A percentile compares a stretch with the other conserved stretches of the same genome.
Evolutionary conservation across 2,888 invertebrate species (phyloP).

Genomic region (Pimpla rufipes): DNA sequence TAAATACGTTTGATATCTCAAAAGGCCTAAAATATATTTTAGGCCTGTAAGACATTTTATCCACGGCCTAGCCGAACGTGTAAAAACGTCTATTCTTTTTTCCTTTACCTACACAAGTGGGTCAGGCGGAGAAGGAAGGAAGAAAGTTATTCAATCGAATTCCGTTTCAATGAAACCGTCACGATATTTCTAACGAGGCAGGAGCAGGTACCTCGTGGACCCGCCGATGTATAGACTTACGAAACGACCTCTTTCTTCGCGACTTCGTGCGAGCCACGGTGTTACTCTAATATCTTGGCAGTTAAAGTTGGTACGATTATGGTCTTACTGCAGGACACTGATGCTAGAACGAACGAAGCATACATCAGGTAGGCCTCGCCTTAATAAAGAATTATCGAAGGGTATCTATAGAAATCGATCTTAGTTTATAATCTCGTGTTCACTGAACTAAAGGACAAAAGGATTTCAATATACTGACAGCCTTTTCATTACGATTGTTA

Average conservation of each 20-base stretch:
- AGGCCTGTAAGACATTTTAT: no score
- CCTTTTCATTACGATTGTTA: background rate
- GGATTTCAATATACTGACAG: background rate
- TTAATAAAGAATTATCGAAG: constrained; percentile 23
- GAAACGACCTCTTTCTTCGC: constrained; percentile 41
- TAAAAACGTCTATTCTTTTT: constrained; percentile 9
- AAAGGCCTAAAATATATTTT: no score
- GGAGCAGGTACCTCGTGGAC: constrained; percentile 39
- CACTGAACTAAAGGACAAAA: background rate
- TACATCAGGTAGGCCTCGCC: constrained; percentile 9
- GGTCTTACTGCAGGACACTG: constrained; percentile 14
- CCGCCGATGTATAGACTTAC: constrained; percentile 25
- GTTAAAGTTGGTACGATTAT: constrained; percentile 26
- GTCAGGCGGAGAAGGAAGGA: constrained; percentile 13
- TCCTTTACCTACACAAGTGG: background rate
- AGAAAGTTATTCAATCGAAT: constrained; percentile 50
- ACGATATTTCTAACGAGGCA: constrained; percentile 48
- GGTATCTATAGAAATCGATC: constrained; percentile 27
- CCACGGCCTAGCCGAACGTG: no score
- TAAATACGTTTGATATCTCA: no score
- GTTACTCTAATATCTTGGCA: constrained; percentile 14
- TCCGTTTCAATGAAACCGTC: constrained; percentile 37
- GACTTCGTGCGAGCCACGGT: constrained; percentile 23
- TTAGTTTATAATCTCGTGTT: constrained; percentile 10
- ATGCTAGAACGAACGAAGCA: background rate